A percentile compares a stretch with the other conserved stretches of the same genome.
These are phyloP conservation scores for Arremon aurantiirostris DNA, from an alignment of 2,797 vertebrate genomes.

Conservation along the genomic window DNA sequence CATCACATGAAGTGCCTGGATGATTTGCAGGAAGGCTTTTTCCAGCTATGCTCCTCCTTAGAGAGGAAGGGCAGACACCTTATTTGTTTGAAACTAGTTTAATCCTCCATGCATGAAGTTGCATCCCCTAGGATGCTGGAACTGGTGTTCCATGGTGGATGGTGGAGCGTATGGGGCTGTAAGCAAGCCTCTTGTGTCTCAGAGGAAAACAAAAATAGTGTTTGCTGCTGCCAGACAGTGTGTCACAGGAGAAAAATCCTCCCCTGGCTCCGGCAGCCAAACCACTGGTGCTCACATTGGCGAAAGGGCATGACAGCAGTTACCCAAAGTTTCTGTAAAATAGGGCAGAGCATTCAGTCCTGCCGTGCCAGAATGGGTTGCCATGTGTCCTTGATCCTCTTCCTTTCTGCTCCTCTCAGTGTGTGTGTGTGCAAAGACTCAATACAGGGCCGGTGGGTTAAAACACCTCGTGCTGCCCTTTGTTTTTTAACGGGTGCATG, in stretches of 20 bases:
- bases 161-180: background rate
- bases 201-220: conserved; percentile 16
- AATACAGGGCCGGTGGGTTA: background rate
- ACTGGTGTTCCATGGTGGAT: background rate
- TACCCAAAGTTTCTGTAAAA: background rate
- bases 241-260: conserved; percentile 16
- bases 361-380: background rate
- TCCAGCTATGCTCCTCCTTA: background rate
- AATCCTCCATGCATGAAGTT: background rate
- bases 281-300: background rate
- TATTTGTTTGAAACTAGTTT: background rate
- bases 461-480: background rate
- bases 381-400: fast-evolving
- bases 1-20: background rate
- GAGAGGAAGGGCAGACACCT: background rate
- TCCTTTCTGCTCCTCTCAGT: background rate
- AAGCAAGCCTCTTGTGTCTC: background rate
- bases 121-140: background rate
- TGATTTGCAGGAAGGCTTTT: background rate
- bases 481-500: background rate
- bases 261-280: background rate
- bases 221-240: background rate
- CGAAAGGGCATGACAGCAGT: background rate
- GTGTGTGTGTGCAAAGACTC: background rate
- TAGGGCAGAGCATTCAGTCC: background rate